A percentile compares a stretch with the other conserved stretches of the same genome.
Conservation (phyloP, 2,888 invertebrate species). For the Meiosimyza decipiens region DNA sequence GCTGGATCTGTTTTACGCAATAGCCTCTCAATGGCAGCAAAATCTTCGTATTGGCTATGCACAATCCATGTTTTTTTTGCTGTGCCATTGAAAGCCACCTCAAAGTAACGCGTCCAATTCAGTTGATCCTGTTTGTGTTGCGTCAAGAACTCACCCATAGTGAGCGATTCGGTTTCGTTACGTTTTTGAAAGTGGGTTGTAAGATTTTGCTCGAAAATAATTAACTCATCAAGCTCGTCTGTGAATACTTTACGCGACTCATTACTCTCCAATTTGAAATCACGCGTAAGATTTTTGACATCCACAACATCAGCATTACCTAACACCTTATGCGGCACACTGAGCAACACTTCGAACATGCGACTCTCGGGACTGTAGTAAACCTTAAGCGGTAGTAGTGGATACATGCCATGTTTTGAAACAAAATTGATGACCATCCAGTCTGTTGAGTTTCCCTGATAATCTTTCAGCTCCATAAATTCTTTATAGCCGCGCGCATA, state of each 20-base stretch:
- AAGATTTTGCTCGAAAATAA: constrained; percentile 53
- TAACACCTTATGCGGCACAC: constrained; percentile 45
- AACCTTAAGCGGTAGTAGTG: constrained; percentile 54
- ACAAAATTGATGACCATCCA: constrained; percentile 60
- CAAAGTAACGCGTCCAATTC: constrained; percentile 58
- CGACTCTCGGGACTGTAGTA: constrained; percentile 51
- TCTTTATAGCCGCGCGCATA: constrained; percentile 49
- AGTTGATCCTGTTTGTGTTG: constrained; percentile 55
- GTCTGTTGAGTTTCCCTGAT: constrained; percentile 43
- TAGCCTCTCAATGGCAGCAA: constrained; percentile 50
- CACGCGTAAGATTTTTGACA: constrained; percentile 51
- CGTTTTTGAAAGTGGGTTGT: constrained; percentile 43
- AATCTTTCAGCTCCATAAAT: constrained; percentile 43
- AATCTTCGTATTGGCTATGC: constrained; percentile 50
- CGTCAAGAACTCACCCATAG: constrained; percentile 49
- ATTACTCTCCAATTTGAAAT: constrained; percentile 49
- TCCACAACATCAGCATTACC: constrained; percentile 40
- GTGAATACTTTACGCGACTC: constrained; percentile 11
- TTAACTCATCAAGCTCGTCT: constrained; percentile 45
- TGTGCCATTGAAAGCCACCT: constrained; percentile 58
- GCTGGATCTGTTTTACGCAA: constrained; percentile 45
- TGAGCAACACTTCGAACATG: constrained; percentile 52
- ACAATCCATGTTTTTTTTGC: constrained; percentile 52
- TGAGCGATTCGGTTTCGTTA: constrained; percentile 49
- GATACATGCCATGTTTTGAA: constrained; percentile 53